Percentiles rank a stretch among this genome's conserved stretches.
Conservation (phyloP, 2,888 invertebrate species). For the Petrolisthes manimaculis region DNA sequence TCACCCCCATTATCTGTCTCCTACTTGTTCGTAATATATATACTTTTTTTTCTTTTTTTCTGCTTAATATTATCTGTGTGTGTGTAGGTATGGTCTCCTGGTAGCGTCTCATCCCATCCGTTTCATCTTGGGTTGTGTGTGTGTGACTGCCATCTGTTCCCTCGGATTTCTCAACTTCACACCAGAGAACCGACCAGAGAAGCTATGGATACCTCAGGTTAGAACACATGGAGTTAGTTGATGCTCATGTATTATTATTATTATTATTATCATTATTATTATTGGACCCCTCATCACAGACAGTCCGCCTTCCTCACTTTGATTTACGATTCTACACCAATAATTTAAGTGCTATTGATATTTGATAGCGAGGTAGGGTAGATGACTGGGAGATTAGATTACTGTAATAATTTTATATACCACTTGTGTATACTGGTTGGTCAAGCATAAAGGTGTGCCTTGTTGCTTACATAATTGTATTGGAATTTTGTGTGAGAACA, state of each 20-base stretch:
- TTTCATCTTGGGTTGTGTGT: constrained; percentile 42
- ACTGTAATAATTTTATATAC: not conserved
- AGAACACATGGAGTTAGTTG: not conserved
- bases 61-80: no score
- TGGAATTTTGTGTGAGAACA: not conserved
- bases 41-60: no score
- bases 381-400: not conserved
- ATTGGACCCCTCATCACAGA: no score
- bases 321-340: no score
- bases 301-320: no score
- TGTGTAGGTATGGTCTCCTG: constrained; percentile 51
- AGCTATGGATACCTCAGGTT: constrained; percentile 80
- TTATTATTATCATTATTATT: not conserved
- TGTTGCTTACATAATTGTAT: not conserved
- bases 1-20: no score
- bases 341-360: not conserved
- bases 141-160: constrained; percentile 42
- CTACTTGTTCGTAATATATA: no score
- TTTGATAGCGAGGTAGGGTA: not conserved
- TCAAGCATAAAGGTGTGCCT: no score
- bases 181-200: constrained; percentile 67
- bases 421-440: not conserved
- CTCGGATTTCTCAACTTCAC: constrained; percentile 62
- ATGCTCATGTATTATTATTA: not conserved
- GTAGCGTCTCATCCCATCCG: constrained; percentile 48